phyloP scores from a whole-genome alignment of 2,797 vertebrate species.

The Myripristis murdjan region DNA sequence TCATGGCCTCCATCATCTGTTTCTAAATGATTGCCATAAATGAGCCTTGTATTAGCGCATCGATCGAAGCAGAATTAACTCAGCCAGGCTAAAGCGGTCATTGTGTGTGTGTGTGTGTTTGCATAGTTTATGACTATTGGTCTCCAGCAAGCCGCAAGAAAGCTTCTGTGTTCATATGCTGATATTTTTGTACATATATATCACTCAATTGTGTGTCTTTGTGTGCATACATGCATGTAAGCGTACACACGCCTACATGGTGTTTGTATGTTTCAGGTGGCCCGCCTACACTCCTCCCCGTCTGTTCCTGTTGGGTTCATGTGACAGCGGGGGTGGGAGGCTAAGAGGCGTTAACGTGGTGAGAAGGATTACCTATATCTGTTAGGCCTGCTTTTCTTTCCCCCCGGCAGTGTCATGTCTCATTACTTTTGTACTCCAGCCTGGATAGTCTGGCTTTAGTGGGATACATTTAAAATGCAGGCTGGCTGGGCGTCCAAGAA shows the following conservation, averaged over 20 bases:
- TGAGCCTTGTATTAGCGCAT: constrained; percentile 59
- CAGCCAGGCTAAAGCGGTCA: not conserved
- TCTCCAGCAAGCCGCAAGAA: not conserved
- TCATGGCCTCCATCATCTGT: constrained; percentile 64
- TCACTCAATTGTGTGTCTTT: constrained; percentile 24
- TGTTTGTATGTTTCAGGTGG: constrained; percentile 10
- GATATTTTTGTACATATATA: constrained; percentile 20
- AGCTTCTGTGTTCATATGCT: not conserved
- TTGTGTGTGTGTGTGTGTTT: constrained; percentile 9
- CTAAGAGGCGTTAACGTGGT: constrained; percentile 72
- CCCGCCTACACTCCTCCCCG: not conserved
- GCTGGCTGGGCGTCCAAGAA: constrained; percentile 57
- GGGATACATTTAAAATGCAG: constrained; percentile 79
- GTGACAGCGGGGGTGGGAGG: constrained; percentile 67
- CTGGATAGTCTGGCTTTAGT: constrained; percentile 68
- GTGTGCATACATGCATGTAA: constrained; percentile 4
- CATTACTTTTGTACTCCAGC: constrained; percentile 79
- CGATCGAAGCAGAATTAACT: constrained; percentile 50
- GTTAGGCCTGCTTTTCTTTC: constrained; percentile 75
- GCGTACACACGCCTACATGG: not conserved
- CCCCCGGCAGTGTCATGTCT: constrained; percentile 76
- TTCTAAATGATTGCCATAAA: constrained; percentile 30
- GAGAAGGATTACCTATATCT: constrained; percentile 82
- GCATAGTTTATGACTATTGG: not conserved
- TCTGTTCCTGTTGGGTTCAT: constrained; percentile 45